Evolutionary conservation across 2,888 invertebrate genomes (phyloP).

Genomic region (Zelleria hepariella): DNA sequence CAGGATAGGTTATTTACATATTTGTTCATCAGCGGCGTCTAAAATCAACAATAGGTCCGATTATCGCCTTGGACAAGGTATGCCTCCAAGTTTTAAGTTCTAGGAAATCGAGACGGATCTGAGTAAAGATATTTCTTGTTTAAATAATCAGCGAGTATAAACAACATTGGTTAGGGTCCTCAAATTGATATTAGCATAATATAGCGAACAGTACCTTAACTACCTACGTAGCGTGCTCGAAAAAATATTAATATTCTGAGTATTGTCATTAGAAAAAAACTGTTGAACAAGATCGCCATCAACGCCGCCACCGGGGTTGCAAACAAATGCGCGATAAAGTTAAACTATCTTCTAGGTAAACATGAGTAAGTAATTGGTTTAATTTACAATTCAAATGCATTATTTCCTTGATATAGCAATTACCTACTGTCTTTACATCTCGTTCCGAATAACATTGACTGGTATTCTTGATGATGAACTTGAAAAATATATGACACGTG

Average conservation of each 20-base stretch:
- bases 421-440: not conserved
- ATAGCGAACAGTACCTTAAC: too few relatives aligned
- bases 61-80: too few relatives aligned
- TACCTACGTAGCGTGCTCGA: too few relatives aligned
- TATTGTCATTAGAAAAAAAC: too few relatives aligned
- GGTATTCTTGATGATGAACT: not conserved
- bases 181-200: not conserved
- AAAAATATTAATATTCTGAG: too few relatives aligned
- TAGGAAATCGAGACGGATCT: not conserved
- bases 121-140: not conserved
- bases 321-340: too few relatives aligned
- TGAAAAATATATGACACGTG: not conserved
- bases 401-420: too few relatives aligned
- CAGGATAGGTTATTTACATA: not conserved
- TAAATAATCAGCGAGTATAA: not conserved
- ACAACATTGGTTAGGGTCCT: not conserved
- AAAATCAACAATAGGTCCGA: not conserved
- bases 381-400: not conserved
- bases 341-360: too few relatives aligned
- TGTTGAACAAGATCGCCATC: too few relatives aligned
- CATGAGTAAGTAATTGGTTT: not conserved
- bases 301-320: too few relatives aligned
- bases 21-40: not conserved
- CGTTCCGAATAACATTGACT: not conserved
- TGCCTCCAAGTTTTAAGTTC: not conserved